Conservation (phyloP, 2,113 vertebrate genomes). For the Haliaeetus leucogaster region DNA sequence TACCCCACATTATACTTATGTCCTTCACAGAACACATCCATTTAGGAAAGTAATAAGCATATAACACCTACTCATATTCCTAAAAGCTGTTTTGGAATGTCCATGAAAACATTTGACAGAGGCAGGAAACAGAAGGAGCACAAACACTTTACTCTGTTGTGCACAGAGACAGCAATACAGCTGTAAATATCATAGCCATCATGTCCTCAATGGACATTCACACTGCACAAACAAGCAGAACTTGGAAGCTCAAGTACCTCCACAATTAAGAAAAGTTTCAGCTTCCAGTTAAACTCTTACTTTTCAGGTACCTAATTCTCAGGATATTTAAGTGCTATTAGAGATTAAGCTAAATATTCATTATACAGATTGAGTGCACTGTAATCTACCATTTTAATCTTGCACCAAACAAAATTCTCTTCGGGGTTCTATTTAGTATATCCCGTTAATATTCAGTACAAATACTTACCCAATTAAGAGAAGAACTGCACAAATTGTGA, state of each 20-base stretch:
- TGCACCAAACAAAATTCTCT: neutral
- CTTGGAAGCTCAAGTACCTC: neutral
- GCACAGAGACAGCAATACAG: neutral
- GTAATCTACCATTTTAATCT: neutral
- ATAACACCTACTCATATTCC: neutral
- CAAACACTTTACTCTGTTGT: neutral
- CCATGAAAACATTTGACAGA: neutral
- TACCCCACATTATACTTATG: neutral
- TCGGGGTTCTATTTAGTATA: neutral
- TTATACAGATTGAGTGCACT: neutral
- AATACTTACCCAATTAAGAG: slow-evolving; percentile 95
- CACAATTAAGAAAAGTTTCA: neutral
- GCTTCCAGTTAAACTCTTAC: neutral
- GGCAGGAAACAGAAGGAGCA: neutral
- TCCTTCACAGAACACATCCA: neutral
- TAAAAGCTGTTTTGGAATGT: neutral
- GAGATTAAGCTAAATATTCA: neutral
- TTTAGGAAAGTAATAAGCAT: neutral
- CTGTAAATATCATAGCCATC: neutral
- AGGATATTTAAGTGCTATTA: neutral
- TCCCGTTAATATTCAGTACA: neutral
- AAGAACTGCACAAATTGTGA: slow-evolving; percentile 85
- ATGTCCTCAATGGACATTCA: neutral
- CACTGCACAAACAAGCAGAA: neutral
- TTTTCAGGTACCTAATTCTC: neutral